Base-by-base conservation (phyloP, 2,113 vertebrate species). In the Parotia lawesii region DNA sequence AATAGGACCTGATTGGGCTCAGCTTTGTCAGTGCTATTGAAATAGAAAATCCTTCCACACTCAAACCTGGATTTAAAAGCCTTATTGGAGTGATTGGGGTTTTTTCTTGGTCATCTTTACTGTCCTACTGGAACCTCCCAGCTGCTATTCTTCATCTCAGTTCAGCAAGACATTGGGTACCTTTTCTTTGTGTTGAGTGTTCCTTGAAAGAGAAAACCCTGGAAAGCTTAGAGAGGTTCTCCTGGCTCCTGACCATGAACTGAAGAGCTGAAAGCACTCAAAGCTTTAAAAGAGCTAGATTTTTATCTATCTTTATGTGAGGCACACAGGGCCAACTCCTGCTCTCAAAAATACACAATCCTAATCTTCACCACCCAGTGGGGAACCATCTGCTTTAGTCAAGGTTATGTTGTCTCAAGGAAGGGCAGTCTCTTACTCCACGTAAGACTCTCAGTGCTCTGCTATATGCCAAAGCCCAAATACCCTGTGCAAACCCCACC, bases 1-100 rank as follows among this genome's bases (percentile, higher is more conserved):
- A 97, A 96, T 42, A 71, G 70, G 89, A 75, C 67, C 62, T 85
- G 50, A 80, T 22, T 87, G 87, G 94, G 89, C 85, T 83, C 56
- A 75, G 81, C 44, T 70, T 87, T 79, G 94, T 92, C 84, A 89
- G 85, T 61, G 47, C n/a, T 85, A 84, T 11, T 44, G 73, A 93
- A 37, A 33, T 1, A 92, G 85, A 94, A 89, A 94, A 82, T 87
- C 77, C 51, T 87, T 28, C 35, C 53, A 44, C 50, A 47, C 21
- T 92, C 27, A 25, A 73, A 83, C 12, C 12, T 51, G 45, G 54
- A 79, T 60, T 91, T 87, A 71, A 33, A 24, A 64, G 21, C 56
- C 22, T 60, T 92, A 72, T 61, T 48, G 48, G 60, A 91, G 35
- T 27, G 74, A 79, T 0, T 77, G 48, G 37, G 11, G 21, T 79